These are phyloP conservation scores for Melanargia galathea DNA, from an alignment of 2,888 invertebrate species.

Conservation along the genomic window DNA sequence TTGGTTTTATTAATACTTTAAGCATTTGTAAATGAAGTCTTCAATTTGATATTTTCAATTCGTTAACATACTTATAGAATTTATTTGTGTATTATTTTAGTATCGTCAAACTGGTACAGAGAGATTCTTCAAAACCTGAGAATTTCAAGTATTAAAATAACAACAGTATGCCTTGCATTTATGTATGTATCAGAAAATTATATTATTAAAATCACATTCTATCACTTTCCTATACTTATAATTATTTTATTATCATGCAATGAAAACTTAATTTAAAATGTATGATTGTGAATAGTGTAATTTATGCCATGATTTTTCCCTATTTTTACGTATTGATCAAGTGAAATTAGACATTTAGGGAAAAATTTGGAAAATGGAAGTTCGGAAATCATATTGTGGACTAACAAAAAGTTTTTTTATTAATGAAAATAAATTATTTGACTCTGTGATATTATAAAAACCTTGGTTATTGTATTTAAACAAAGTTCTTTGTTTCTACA, in stretches of 20 bases:
- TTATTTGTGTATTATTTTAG: background rate
- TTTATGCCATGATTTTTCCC: background rate
- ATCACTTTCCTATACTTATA: background rate
- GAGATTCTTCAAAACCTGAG: background rate
- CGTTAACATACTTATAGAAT: background rate
- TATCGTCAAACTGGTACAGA: background rate
- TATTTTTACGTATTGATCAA: background rate
- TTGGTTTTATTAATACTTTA: slow-evolving; percentile 9
- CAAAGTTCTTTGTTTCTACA: background rate
- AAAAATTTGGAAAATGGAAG: background rate
- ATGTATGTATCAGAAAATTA: slow-evolving; percentile 10
- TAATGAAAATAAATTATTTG: background rate
- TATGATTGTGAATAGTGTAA: slow-evolving; percentile 19
- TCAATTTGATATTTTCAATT: background rate
- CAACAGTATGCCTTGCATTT: slow-evolving; percentile 7
- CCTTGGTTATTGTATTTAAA: background rate
- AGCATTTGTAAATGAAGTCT: background rate
- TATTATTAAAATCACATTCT: background rate
- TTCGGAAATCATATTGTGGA: background rate
- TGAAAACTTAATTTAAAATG: slow-evolving; percentile 22
- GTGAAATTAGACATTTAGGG: background rate
- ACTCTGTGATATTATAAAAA: background rate
- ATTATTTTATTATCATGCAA: background rate
- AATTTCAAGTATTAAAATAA: slow-evolving; percentile 3
- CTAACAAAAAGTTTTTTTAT: background rate